Evolutionary conservation across 1,140 invertebrate species (phyloP), one percentile per base, ranked within the genome.

Genomic region (Pectinophora gossypiella): DNA sequence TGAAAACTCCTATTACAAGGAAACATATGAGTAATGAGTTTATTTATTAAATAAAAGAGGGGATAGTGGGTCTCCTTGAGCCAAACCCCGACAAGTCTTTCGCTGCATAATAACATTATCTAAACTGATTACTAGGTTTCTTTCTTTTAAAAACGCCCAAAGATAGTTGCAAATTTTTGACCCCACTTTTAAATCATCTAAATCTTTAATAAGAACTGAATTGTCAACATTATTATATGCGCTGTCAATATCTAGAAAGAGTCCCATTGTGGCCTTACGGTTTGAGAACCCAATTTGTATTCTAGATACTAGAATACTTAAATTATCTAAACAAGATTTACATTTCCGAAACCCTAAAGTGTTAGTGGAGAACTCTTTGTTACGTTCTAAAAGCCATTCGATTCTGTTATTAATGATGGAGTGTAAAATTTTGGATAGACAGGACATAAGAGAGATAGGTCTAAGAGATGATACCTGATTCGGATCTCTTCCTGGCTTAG

Each of bases 361-460:
- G 7, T 19, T 19, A 5, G 3, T 4, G 6, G 18, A 43, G 5
- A 43, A 43, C 15, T 19, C 6, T 10, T 43, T n/a, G 19, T 43
- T 43, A 5, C 19, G 3, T 51, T 51, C 54, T 4, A 53, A 23
- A 38, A 50, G 54, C 47, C 51, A 48, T 23, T 56, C 54, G 7
- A 61, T 0, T 12, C 40, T 16, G 5, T n/a, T 18, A 5, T 16
- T 43, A 6, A 43, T 43, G 18, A 43, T 43, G 19, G 13, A 9
- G 21, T 58, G 60, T 35, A 53, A 53, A 12, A 55, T 44, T 45
- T 58, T 62, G 36, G 49, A 58, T 9, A 56, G 16, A 19, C 60
- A 62, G 1, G 60, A 62, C 9, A 62, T 54, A 3, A 59, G 20
- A 10, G 56, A 54, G n/a, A 59, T 64, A 15, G 57, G 57, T 19